Base-by-base conservation (phyloP, 2,888 invertebrate species). In the Malthinus flaveolus region DNA sequence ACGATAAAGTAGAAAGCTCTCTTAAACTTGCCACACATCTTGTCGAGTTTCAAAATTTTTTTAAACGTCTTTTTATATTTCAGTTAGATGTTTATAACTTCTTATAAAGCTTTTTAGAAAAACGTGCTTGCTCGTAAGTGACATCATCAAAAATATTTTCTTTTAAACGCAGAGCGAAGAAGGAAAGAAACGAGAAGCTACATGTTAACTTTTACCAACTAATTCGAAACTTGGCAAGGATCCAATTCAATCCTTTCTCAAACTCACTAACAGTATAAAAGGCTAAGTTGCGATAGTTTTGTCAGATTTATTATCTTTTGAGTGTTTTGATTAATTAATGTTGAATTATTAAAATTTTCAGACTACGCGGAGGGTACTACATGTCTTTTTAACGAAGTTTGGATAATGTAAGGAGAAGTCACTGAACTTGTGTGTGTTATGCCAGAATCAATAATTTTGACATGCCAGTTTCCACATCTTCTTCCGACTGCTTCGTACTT, bases 91-190 rank as follows among this genome's bases (percentile, higher is more conserved):
- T 23, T 23, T 23, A 23, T 23, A 23, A 23, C 23, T 23, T 23
- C 5, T 23, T 5, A 23, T 5, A 2, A 23, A 23, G 23, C 5
- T 23, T 23, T 23, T 23, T 23, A 23, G 23, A 2, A 23, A 23
- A 23, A 23, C 5, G 23, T 23, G 23, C 23, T 23, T 23, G 23
- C 23, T 23, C 5, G 3, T 32, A n/a, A 23, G 37, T 50, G 50
- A 50, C 50, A 33, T 50, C 50, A 50, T 32, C 42, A 32, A 32
- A 49, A 47, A 50, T 50, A 50, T 50, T 44, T 37, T 11, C 50
- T 50, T 42, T 23, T 23, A 23, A 23, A 5, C 23, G 23, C 5
- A 3, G 5, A 23, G 23, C 5, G 23, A 23, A 23, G 23, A 23
- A 23, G 23, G 23, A 23, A 23, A 23, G 23, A 23, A 5, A 23